These are phyloP conservation scores for Protonemura montana DNA, from an alignment of 2,888 invertebrate species.

Conservation along the genomic window DNA sequence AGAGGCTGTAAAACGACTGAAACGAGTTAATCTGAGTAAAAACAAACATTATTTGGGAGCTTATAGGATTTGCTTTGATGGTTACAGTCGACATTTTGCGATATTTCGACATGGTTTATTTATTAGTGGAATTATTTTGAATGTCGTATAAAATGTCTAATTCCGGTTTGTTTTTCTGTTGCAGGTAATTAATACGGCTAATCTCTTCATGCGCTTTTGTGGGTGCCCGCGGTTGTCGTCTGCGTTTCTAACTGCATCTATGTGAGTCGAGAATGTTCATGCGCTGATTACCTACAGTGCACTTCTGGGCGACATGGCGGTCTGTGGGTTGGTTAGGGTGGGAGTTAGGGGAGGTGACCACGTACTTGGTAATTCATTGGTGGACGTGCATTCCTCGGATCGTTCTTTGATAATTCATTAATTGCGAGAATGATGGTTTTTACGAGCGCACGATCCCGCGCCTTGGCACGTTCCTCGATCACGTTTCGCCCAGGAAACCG, in stretches of 20 bases:
- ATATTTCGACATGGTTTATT: not conserved
- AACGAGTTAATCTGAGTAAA: not conserved
- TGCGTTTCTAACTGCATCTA: not conserved
- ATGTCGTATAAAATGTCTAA: not conserved
- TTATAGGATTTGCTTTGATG: not conserved
- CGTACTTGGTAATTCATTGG: not conserved
- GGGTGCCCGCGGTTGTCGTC: not conserved
- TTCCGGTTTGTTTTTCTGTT: not conserved
- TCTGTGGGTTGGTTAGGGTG: too few relatives aligned
- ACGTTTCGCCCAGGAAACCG: not conserved
- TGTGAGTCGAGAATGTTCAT: not conserved
- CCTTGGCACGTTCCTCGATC: not conserved
- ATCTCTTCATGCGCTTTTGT: not conserved
- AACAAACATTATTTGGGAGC: not conserved
- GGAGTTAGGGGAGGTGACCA: not conserved
- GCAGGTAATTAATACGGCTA: not conserved
- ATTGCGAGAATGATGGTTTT: not conserved
- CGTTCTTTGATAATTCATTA: not conserved
- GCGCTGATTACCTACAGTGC: too few relatives aligned
- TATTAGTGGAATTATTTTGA: not conserved
- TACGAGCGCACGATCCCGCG: not conserved
- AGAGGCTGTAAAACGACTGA: not conserved
- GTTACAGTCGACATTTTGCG: not conserved
- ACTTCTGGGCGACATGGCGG: too few relatives aligned
- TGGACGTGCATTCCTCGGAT: not conserved